Conservation (phyloP, 2,113 vertebrate genomes). For the Sturnira hondurensis region DNA sequence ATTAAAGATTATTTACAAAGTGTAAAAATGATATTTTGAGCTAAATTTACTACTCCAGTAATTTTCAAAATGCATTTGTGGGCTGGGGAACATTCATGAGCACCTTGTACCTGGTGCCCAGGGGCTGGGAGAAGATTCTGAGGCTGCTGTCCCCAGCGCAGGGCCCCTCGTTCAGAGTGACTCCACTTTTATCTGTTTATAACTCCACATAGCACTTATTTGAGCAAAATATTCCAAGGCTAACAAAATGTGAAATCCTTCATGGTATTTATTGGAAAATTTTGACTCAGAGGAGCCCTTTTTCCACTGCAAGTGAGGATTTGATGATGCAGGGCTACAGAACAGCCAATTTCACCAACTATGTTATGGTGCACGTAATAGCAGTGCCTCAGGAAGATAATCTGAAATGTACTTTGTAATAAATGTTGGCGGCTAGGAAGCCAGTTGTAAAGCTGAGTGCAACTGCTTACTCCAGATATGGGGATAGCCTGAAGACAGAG, state of each 20-base stretch:
- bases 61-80: background rate
- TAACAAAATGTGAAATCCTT: background rate
- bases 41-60: background rate
- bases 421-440: background rate
- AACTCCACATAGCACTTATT: background rate
- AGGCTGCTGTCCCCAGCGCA: background rate
- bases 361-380: background rate
- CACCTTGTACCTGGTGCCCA: background rate
- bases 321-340: background rate
- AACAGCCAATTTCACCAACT: background rate
- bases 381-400: background rate
- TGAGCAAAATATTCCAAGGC: background rate
- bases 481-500: background rate
- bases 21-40: background rate
- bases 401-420: background rate
- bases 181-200: background rate
- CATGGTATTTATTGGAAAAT: background rate
- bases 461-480: background rate
- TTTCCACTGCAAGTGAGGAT: background rate
- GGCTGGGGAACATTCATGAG: background rate
- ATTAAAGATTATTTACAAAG: background rate
- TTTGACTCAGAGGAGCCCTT: background rate
- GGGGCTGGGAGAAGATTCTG: background rate
- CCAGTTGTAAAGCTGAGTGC: background rate
- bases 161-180: background rate